Percentiles rank a stretch among this genome's conserved stretches.
Evolutionary conservation across 2,797 vertebrate genomes (phyloP).

Genomic region (Chloroceryle inda): DNA sequence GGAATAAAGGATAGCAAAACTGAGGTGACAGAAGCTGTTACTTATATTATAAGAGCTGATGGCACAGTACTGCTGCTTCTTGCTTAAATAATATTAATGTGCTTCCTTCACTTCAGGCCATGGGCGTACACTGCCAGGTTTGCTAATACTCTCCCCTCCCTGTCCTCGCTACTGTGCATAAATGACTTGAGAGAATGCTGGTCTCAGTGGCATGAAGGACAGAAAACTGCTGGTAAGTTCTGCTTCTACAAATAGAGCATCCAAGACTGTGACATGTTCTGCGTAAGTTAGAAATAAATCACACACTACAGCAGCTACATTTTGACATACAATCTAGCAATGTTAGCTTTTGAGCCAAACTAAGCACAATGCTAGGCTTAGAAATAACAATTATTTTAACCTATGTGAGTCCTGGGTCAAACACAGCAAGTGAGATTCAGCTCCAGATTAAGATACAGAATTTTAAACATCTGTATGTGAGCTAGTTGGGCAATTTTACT

Average conservation of each 20-base stretch:
- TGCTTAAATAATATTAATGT: background rate
- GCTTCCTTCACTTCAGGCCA: background rate
- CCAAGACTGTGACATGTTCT: background rate
- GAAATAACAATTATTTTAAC: background rate
- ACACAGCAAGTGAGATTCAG: background rate
- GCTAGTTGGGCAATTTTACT: background rate
- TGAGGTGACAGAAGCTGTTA: background rate
- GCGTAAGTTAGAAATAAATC: background rate
- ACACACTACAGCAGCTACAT: background rate
- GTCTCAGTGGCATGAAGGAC: background rate
- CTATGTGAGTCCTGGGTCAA: background rate
- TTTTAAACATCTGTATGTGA: background rate
- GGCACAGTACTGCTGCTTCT: background rate
- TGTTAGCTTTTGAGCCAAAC: background rate
- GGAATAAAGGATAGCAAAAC: background rate
- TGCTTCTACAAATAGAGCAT: background rate
- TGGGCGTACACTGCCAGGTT: background rate
- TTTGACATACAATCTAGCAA: background rate
- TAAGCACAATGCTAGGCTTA: background rate
- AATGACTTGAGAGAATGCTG: background rate
- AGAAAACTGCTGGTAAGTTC: background rate
- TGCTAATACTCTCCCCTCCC: background rate
- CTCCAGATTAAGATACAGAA: background rate
- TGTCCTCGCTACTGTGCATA: background rate
- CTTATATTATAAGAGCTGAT: background rate